Percentiles rank a stretch among this genome's conserved stretches.
Evolutionary conservation across 2,797 vertebrate species (phyloP).

Genomic region (Gymnodraco acuticeps): DNA sequence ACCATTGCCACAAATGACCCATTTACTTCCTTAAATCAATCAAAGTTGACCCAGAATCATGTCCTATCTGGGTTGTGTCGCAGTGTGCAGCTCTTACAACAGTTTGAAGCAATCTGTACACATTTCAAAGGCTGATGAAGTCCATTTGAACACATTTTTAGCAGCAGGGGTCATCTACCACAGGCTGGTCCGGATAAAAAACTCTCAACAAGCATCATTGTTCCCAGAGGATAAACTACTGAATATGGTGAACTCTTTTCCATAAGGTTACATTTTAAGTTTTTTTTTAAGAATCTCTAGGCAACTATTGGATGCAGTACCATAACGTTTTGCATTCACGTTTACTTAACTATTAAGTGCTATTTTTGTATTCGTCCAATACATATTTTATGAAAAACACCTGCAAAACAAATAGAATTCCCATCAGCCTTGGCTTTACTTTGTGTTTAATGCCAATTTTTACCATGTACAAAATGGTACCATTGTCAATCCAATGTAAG

Average conservation of each 20-base stretch:
- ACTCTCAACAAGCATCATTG: not conserved
- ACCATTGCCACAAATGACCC: conserved; percentile 12
- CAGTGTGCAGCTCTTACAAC: not conserved
- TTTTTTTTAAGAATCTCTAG: too few species aligned
- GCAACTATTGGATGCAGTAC: not conserved
- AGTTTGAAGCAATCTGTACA: conserved; percentile 24
- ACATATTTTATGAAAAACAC: not conserved
- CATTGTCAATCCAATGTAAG: not conserved
- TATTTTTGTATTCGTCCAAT: not conserved
- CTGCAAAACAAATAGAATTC: not conserved
- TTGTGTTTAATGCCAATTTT: not conserved
- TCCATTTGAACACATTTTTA: conserved; percentile 1
- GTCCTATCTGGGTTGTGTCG: conserved; percentile 22
- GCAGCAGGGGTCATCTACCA: not conserved
- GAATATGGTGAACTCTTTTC: not conserved
- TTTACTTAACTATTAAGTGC: not conserved
- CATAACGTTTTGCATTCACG: not conserved
- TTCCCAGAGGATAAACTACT: not conserved
- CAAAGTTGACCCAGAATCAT: conserved; percentile 32
- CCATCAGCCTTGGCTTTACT: not conserved
- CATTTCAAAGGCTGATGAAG: not conserved
- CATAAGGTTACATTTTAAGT: not conserved
- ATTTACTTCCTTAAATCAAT: conserved; percentile 29
- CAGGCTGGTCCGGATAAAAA: not conserved
- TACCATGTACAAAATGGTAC: too few species aligned